Base-by-base conservation (phyloP, 1,140 invertebrate genomes). In the Caenorhabditis latens region DNA sequence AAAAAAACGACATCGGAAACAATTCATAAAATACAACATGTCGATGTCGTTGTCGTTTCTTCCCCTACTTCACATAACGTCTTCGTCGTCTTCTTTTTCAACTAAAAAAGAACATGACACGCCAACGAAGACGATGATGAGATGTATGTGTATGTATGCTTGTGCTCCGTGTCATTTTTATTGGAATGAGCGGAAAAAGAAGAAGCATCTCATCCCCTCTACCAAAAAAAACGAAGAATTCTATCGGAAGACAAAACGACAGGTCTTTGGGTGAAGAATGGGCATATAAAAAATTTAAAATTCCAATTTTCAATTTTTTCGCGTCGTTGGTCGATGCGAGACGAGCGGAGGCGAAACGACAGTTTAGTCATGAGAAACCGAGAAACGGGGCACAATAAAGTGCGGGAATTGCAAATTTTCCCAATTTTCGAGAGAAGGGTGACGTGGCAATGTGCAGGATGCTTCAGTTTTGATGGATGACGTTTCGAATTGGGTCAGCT, bases 1-100 rank as follows among this genome's bases (percentile, higher is more conserved):
- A 53, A 53, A 65, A 71, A 79, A 79, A 79, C 71, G 46, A 79
- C 46, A 79, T 79, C 13, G 46, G 71, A 79, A 79, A 79, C 71
- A 50, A 79, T 79, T 79, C 71, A 79, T 79, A 79, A 79, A 79
- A 79, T 50, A 79, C 7, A 79, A 48, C 43, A 79, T 50, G 46
- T 79, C 46, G 65, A 46, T 71, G 43, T 63, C 8, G n/a, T 19
- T 71, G 65, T 71, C 65, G 65, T 71, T 71, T 43, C 43, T 13
- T 50, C n/a, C 42, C 21, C 71, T 71, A 19, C 46, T 79, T 50
- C 65, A 14, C 42, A 67, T 67, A 43, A 43, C 42, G 42, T 67
- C 65, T 79, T 50, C n/a, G 11, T 67, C 32, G 19, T 32, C 40
- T 67, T 32, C 32, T 40, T 50, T 14, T 79, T 79, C 67, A 11